Conservation (phyloP, 2,888 invertebrate species). For the Stramonita haemastoma region DNA sequence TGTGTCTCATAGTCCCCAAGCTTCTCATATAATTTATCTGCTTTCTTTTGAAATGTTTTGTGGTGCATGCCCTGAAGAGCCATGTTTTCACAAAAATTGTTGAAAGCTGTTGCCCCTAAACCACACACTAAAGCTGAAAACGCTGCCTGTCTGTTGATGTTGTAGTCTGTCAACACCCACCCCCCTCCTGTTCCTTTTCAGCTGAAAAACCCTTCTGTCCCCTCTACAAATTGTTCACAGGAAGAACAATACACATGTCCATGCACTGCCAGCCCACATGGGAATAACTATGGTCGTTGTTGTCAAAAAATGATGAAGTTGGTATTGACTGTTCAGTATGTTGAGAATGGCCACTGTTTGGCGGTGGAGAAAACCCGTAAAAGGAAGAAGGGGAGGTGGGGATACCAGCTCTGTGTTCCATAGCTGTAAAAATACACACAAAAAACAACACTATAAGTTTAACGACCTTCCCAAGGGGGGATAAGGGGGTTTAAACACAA, state of each 20-base stretch:
- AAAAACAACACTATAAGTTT: too few relatives aligned
- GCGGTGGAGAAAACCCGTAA: too few relatives aligned
- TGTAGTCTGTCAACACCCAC: not conserved
- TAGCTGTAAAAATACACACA: too few relatives aligned
- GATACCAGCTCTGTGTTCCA: too few relatives aligned
- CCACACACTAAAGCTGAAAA: not conserved
- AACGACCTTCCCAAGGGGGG: too few relatives aligned
- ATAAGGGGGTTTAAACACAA: too few relatives aligned
- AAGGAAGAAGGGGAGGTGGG: too few relatives aligned
- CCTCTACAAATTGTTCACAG: not conserved
- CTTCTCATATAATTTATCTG: not conserved
- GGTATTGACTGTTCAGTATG: too few relatives aligned
- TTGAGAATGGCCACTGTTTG: too few relatives aligned
- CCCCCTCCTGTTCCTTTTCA: not conserved
- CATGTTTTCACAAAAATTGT: not conserved
- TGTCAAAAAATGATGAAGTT: too few relatives aligned
- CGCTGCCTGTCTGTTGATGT: not conserved
- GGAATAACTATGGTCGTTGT: too few relatives aligned
- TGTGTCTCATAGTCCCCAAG: not conserved
- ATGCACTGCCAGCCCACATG: not conserved
- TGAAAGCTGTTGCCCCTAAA: not conserved
- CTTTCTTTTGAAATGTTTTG: not conserved
- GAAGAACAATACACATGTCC: not conserved
- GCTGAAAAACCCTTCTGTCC: not conserved
- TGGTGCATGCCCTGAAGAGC: not conserved